Evolutionary conservation across 1,140 invertebrate genomes (phyloP), one percentile per base, ranked within the genome.

Genomic region (Atta texana): DNA sequence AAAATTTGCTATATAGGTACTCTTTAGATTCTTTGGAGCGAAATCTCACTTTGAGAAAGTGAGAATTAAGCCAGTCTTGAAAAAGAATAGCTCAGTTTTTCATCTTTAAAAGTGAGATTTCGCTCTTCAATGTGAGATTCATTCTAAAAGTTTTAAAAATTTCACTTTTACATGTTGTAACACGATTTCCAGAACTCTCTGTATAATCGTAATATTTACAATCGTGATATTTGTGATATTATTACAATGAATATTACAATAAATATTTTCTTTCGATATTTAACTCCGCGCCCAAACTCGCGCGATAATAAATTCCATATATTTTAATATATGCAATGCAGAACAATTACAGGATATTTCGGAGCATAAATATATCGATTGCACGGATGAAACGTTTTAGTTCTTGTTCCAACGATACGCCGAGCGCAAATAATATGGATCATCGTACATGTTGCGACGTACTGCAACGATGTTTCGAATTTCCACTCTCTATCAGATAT

Each of bases 401-500:
- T n/a, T n/a, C 34, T 18, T 34, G 34, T 28, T 3, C 28, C n/a
- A 59, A n/a, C 28, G 12, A 75, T 75, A n/a, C 71, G 18, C 39
- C n/a, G 18, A 68, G 61, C 49, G 18, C 51, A 16, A 72, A 61
- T 61, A 84, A 82, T 75, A 84, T 57, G 28, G 69, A 84, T 51
- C 39, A 28, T 28, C 24, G 31, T 49, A 3, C 34, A 57, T 0
- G 51, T 59, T 31, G 24, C 44, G 53, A 39, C 24, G 63, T 39
- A n/a, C 51, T 44, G 5, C 51, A 21, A 12, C 39, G 44, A 44
- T 71, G 39, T 81, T 86, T 87, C 88, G 82, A 84, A 84, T 84
- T 84, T 84, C 80, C 24, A 74, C 69, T 55, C 55, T 74, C 39
- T 84, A 74, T 84, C 80, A 49, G 53, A 82, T 74, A 74, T 31